Percentiles rank a stretch among this genome's conserved stretches.
These are phyloP conservation scores for Drosophila subquinaria DNA, from an alignment of 2,888 invertebrate genomes.

Conservation along the genomic window DNA sequence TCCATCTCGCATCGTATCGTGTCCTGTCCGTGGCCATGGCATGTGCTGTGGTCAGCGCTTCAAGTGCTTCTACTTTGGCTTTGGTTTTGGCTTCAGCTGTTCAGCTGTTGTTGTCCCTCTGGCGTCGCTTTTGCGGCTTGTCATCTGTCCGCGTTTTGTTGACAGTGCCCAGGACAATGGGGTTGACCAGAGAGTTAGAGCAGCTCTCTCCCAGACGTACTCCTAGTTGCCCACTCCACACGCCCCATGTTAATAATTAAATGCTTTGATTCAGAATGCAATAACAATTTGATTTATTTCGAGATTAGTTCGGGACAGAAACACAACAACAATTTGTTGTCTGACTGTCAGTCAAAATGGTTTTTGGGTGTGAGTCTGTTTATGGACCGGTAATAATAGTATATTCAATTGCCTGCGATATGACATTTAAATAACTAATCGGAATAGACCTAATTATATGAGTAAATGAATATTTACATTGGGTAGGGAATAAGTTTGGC, in stretches of 20 bases:
- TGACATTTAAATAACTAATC: conserved; percentile 7
- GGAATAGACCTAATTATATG: not conserved
- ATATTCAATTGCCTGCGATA: conserved; percentile 13
- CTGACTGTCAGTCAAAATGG: conserved; percentile 6
- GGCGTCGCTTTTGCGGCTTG: conserved; percentile 66
- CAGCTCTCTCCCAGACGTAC: not conserved
- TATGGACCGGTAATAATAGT: conserved; percentile 3
- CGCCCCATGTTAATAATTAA: conserved; percentile 35
- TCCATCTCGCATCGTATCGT: not conserved
- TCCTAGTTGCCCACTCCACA: no score
- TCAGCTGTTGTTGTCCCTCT: conserved; percentile 16
- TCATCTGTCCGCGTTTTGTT: conserved; percentile 75
- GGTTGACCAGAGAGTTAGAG: conserved; percentile 39
- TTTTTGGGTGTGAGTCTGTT: not conserved
- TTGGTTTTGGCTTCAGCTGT: conserved; percentile 20
- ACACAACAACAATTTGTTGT: conserved; percentile 23
- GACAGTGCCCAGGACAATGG: conserved; percentile 56
- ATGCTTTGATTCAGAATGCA: conserved; percentile 54
- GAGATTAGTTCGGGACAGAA: conserved; percentile 38
- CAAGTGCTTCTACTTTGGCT: conserved; percentile 53
- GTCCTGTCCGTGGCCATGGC: conserved; percentile 11
- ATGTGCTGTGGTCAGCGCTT: conserved; percentile 60
- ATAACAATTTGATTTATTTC: conserved; percentile 70
- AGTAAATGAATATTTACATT: conserved; percentile 2
- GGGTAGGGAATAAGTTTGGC: not conserved